These are phyloP conservation scores for Callorhinus ursinus DNA, from an alignment of 2,113 vertebrate species.

Conservation along the genomic window DNA sequence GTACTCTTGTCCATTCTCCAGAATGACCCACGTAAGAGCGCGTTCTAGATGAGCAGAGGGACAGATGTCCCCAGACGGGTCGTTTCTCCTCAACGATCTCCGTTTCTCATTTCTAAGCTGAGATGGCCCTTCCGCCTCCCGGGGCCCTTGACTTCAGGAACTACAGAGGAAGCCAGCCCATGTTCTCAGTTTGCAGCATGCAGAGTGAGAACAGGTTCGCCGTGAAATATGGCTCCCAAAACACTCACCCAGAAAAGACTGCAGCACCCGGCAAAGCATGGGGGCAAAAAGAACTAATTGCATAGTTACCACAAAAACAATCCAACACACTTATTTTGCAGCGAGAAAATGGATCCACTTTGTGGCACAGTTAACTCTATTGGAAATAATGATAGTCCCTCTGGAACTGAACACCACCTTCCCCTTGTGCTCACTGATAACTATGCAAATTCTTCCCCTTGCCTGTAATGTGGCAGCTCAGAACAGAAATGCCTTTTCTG, in stretches of 20 bases:
- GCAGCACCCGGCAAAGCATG: accelerated
- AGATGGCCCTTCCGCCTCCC: background rate
- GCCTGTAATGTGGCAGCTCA: background rate
- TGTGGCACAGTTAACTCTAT: background rate
- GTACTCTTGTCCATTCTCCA: background rate
- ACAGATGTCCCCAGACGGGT: background rate
- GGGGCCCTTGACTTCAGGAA: background rate
- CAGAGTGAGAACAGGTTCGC: background rate
- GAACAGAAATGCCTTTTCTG: constrained; percentile 16
- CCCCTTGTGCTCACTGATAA: background rate
- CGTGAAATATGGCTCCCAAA: background rate
- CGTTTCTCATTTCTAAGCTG: background rate
- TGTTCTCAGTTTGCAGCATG: background rate
- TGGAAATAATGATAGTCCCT: background rate
- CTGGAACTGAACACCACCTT: accelerated
- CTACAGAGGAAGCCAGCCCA: background rate
- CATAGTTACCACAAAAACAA: background rate
- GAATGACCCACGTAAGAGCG: accelerated
- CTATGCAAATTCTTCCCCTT: background rate
- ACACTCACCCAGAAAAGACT: background rate
- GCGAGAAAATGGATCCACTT: background rate
- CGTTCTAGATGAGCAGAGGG: background rate
- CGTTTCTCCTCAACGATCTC: accelerated
- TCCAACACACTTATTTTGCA: background rate
- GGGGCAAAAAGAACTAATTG: background rate